phyloP scores from a whole-genome alignment of 1,140 invertebrate genomes.

The Dufourea novaeangliae region DNA sequence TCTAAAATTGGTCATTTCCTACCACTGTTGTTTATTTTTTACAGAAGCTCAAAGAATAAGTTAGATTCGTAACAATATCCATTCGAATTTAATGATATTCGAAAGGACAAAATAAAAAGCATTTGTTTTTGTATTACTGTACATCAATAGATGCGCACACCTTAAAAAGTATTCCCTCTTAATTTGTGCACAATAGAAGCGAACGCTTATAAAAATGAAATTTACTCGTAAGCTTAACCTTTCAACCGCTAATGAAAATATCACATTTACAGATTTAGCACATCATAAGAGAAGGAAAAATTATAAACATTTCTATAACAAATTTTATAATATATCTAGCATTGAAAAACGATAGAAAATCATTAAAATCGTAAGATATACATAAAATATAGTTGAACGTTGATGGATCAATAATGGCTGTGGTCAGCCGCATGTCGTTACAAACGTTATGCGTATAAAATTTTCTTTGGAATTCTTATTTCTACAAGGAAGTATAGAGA shows the following conservation, averaged over 20 bases:
- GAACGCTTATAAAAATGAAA: not conserved
- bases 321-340: not conserved
- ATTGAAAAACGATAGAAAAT: not conserved
- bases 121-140: not conserved
- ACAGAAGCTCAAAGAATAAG: not conserved
- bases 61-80: too few species aligned
- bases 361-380: not conserved
- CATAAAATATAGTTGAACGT: slow-evolving; percentile 23
- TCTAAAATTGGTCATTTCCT: too few species aligned
- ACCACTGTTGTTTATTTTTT: too few species aligned
- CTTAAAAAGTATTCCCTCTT: not conserved
- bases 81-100: too few species aligned
- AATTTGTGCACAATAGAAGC: not conserved
- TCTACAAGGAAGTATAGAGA: not conserved
- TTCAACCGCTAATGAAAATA: not conserved
- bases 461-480: slow-evolving; percentile 10
- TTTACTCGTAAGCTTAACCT: slow-evolving; percentile 33
- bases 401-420: slow-evolving; percentile 66
- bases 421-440: slow-evolving; percentile 36
- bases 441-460: not conserved
- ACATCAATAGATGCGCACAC: not conserved
- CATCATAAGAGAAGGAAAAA: not conserved
- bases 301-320: not conserved
- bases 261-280: not conserved
- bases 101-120: too few species aligned